phyloP scores from a whole-genome alignment of 2,113 vertebrate species.

The Suricata suricatta region DNA sequence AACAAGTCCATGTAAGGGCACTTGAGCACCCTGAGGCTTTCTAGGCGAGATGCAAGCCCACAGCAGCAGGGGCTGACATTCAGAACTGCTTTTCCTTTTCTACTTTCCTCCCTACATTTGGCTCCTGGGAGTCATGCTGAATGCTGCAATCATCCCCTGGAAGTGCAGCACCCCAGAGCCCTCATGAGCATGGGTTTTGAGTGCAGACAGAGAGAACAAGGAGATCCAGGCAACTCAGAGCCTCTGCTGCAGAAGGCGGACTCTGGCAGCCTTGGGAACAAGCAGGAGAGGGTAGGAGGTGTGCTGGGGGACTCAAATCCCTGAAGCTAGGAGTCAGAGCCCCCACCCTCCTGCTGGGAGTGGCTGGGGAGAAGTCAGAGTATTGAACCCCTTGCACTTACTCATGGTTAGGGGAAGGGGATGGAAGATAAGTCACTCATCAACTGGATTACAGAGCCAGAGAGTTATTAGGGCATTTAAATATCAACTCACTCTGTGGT shows the following conservation, averaged over 20 bases:
- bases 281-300: neutral
- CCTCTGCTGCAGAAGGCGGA: neutral
- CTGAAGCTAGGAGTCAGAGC: neutral
- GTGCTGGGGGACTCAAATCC: neutral
- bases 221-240: neutral
- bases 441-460: neutral
- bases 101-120: neutral
- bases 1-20: slow-evolving; percentile 81
- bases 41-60: slow-evolving; percentile 64
- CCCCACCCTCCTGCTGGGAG: neutral
- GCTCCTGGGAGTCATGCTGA: neutral
- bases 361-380: neutral
- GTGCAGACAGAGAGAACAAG: neutral
- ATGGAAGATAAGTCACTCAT: neutral
- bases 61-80: slow-evolving; percentile 7
- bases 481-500: neutral
- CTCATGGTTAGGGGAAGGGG: neutral
- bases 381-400: neutral
- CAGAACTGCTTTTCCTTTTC: neutral
- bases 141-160: neutral
- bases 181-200: neutral
- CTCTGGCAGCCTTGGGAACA: neutral
- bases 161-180: neutral
- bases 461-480: neutral
- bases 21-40: slow-evolving; percentile 16